phyloP scores from a whole-genome alignment of 2,888 invertebrate species.

The Hirudinaria manillensis region DNA sequence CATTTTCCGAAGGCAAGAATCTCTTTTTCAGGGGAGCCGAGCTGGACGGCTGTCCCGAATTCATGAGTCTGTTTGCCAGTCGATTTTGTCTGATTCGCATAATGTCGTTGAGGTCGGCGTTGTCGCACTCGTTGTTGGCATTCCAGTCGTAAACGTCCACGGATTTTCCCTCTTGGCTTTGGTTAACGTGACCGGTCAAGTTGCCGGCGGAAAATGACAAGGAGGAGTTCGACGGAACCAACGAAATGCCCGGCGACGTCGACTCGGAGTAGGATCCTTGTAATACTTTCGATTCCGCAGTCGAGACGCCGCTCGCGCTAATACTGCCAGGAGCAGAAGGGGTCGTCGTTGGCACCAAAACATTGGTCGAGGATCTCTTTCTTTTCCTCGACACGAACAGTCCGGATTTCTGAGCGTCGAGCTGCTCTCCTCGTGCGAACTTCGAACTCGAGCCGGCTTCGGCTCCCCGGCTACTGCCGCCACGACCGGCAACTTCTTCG shows the following conservation, averaged over 20 bases:
- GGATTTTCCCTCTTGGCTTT: neutral
- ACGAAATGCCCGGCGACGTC: too few relatives aligned
- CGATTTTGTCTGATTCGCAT: conserved; percentile 19
- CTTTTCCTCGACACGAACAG: neutral
- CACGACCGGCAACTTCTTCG: neutral
- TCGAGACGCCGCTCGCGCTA: neutral
- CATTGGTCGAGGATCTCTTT: neutral
- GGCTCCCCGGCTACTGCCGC: neutral
- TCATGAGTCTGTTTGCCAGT: conserved; percentile 5
- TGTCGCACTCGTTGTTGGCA: conserved; percentile 25
- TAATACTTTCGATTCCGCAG: neutral
- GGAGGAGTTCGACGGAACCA: too few relatives aligned
- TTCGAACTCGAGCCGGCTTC: neutral
- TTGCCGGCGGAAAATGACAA: too few relatives aligned
- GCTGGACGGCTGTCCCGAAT: neutral
- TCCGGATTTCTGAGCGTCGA: neutral
- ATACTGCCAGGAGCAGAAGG: neutral
- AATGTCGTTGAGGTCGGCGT: conserved; percentile 16
- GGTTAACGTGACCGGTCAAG: too few relatives aligned
- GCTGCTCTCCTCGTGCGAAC: too few relatives aligned
- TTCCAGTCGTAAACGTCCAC: conserved; percentile 30
- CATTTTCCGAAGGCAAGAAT: neutral
- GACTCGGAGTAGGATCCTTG: too few relatives aligned
- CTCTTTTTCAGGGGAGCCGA: neutral
- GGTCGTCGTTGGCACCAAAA: neutral